A percentile compares a stretch with the other conserved stretches of the same genome.
These are phyloP conservation scores for Cantharis lateralis DNA, from an alignment of 2,888 invertebrate species.

Conservation along the genomic window DNA sequence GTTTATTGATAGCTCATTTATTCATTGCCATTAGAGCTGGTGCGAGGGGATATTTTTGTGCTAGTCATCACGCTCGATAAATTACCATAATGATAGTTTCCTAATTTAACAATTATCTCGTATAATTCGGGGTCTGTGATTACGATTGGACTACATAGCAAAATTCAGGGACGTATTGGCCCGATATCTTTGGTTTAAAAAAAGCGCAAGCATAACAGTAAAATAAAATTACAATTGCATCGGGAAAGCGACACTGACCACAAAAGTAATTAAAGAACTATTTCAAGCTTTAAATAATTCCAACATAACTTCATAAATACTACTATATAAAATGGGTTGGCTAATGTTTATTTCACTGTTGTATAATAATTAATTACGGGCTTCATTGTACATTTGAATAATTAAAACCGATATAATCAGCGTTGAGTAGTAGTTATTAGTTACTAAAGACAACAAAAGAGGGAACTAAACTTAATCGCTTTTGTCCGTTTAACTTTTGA, in stretches of 20 bases:
- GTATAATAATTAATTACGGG: not conserved
- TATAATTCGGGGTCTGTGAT: not conserved
- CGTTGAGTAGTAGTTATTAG: not conserved
- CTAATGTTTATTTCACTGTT: not conserved
- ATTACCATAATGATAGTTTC: not conserved
- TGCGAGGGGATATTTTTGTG: not conserved
- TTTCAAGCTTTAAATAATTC: not conserved
- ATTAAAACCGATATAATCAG: conserved; percentile 19
- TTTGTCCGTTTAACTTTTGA: not conserved
- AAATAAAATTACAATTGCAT: not conserved
- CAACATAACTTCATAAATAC: not conserved
- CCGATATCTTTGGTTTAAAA: not conserved
- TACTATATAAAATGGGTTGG: not conserved
- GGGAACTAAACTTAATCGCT: not conserved
- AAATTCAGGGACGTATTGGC: not conserved
- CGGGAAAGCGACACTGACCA: not conserved
- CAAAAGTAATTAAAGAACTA: not conserved
- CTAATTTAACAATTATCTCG: not conserved
- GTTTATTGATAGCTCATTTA: not conserved
- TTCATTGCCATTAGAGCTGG: not conserved
- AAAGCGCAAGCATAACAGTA: not conserved
- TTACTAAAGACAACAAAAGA: not conserved
- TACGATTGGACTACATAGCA: not conserved
- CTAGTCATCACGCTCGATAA: not conserved
- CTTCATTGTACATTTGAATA: conserved; percentile 16